Evolutionary conservation across 1,140 invertebrate genomes (phyloP), one percentile per base, ranked within the genome.

Genomic region (Metopolophium dirhodum): DNA sequence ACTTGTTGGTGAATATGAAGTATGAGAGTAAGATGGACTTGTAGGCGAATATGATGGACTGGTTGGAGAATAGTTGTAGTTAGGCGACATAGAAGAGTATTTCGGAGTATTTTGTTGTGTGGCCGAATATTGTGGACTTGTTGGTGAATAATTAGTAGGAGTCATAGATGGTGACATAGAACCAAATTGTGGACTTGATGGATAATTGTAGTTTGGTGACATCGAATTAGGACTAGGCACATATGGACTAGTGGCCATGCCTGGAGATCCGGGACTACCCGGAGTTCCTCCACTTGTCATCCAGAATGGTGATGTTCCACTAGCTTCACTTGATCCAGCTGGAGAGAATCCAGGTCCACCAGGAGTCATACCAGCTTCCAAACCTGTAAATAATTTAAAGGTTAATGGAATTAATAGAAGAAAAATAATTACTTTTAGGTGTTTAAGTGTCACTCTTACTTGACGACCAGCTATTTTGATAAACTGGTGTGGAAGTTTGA

Each of bases 321-420:
- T 98, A 0, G 98, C 98, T 95, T 99, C 98, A 18, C 98, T 98
- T 20, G 98, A 97, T 1, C 97, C 97, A 0, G 98, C 98, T 7
- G 99, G 99, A n/a, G 99, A 99, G 95, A 99, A 99, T 49, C 98
- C 98, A 7, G 99, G 98, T 41, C 97, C 98, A 88, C 98, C 98
- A 0, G 99, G 99, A 18, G 99, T 99, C 98, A 99, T 99, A 90
- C 98, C 98, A 95, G 97, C 97, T 94, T 98, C 96, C 93, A 96
- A 96, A 96, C 92, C 68, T 86, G n/a, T 77, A 49, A 93, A 41
- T 18, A 83, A 93, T 51, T n/a, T 85, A 68, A 20, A 22, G 20
- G 7, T 54, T 54, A 54, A 54, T 23, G 45, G 3, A 68, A 14
- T 45, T 30, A 90, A 90, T 26, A 30, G n/a, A 77, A 77, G 30